Evolutionary conservation across 1,140 invertebrate species (phyloP).

Genomic region (Drosophila tsacasi): DNA sequence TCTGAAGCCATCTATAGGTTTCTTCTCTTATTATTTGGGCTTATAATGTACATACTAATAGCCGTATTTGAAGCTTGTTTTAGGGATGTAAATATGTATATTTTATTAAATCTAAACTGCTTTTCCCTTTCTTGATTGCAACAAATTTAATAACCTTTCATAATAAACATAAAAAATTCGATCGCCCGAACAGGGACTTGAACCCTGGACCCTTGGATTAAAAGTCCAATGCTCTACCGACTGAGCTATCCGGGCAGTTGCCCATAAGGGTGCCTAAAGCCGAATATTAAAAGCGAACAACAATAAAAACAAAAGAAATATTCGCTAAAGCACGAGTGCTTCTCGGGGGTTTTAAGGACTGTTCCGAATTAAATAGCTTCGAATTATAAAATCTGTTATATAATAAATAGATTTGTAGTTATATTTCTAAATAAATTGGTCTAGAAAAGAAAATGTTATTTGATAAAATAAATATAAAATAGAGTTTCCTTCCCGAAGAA

Average conservation of each 20-base stretch:
- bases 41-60: not conserved
- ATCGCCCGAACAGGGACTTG: conserved; percentile 92
- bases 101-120: not conserved
- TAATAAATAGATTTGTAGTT: not conserved
- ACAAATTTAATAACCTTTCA: not conserved
- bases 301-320: not conserved
- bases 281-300: conserved; percentile 20
- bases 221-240: conserved; percentile 95
- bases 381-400: not conserved
- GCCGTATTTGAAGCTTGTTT: not conserved
- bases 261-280: not conserved
- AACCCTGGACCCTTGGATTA: conserved; percentile 93
- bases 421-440: not conserved
- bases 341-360: not conserved
- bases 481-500: too few relatives aligned
- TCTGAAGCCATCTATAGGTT: too few relatives aligned
- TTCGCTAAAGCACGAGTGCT: not conserved
- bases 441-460: not conserved
- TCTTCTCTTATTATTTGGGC: too few relatives aligned
- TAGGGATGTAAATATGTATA: not conserved
- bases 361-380: not conserved
- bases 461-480: not conserved
- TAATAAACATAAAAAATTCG: conserved; percentile 28
- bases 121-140: not conserved
- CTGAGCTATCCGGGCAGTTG: conserved; percentile 91